phyloP scores from a whole-genome alignment of 2,113 vertebrate species.

The Larimichthys crocea region DNA sequence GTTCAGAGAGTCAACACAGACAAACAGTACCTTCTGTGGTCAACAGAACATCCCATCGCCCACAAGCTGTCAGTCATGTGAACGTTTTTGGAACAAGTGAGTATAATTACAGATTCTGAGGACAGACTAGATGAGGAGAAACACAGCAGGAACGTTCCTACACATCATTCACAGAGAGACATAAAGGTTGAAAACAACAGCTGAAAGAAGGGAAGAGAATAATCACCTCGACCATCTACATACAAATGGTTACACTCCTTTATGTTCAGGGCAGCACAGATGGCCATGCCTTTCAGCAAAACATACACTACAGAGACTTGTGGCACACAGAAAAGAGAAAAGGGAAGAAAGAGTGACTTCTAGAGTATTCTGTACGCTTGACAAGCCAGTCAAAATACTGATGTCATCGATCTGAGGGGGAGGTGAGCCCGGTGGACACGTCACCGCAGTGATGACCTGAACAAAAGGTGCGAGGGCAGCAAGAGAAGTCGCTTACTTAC shows the following conservation, averaged over 20 bases:
- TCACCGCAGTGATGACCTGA: neutral
- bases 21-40: constrained; percentile 17
- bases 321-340: neutral
- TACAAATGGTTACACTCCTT: neutral
- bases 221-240: constrained; percentile 8
- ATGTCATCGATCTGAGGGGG: neutral
- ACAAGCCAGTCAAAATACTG: neutral
- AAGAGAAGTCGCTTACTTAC: no score
- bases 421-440: neutral
- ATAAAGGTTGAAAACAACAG: neutral
- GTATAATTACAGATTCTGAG: constrained; percentile 54
- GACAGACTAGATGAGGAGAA: constrained; percentile 30
- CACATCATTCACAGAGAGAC: neutral
- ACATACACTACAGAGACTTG: neutral
- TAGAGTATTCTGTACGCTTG: no score
- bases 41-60: constrained; percentile 21
- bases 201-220: neutral
- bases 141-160: constrained; percentile 20
- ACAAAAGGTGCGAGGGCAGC: neutral
- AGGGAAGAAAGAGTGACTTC: no score
- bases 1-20: neutral
- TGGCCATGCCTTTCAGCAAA: no score
- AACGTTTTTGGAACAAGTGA: constrained; percentile 45
- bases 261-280: neutral
- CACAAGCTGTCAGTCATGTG: constrained; percentile 46